phyloP scores from a whole-genome alignment of 2,888 invertebrate genomes.

The Sphecodes monilicornis region DNA sequence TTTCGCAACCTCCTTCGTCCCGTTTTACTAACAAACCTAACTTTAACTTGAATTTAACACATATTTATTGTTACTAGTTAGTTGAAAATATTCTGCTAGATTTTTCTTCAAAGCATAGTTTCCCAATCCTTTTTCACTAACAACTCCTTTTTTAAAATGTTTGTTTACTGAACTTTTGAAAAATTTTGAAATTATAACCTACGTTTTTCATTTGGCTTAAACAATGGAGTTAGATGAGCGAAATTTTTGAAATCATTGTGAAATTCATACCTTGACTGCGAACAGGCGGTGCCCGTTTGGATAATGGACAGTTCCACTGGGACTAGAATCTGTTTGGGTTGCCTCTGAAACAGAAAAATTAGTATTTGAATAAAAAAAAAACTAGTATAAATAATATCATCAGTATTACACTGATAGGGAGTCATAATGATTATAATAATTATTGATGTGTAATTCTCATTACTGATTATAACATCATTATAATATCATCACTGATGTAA shows the following conservation, averaged over 20 bases:
- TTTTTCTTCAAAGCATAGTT: no score
- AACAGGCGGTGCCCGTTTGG: conserved; percentile 69
- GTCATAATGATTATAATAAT: neutral
- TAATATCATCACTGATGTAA: no score
- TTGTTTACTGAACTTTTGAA: no score
- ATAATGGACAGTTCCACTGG: conserved; percentile 73
- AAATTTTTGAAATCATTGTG: neutral
- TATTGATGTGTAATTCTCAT: no score
- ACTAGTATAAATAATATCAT: no score
- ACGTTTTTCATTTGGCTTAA: no score
- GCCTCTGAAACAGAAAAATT: conserved; percentile 71
- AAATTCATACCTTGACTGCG: conserved; percentile 69
- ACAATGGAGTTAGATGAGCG: neutral
- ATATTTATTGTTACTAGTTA: neutral
- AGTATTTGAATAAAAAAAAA: no score
- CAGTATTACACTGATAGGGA: neutral
- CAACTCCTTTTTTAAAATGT: no score
- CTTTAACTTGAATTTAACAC: neutral
- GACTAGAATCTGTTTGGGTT: conserved; percentile 72
- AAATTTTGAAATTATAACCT: no score
- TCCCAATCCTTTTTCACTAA: no score
- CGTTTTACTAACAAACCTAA: neutral
- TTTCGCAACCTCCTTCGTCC: neutral
- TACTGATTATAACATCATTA: no score
- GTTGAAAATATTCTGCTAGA: no score